These are phyloP conservation scores for Hoplodrina blanda DNA, from an alignment of 2,888 invertebrate genomes.

Conservation along the genomic window DNA sequence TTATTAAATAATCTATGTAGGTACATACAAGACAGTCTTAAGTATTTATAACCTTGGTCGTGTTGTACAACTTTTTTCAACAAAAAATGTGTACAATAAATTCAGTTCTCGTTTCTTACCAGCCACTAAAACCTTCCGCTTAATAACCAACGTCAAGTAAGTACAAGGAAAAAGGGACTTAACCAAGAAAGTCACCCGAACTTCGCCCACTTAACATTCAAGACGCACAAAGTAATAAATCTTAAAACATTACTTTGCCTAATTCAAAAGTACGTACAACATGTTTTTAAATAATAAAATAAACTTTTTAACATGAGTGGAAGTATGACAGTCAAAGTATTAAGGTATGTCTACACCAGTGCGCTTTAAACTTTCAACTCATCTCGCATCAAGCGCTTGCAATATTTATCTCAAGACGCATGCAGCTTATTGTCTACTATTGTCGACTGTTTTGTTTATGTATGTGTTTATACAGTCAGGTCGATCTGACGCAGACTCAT, in stretches of 20 bases:
- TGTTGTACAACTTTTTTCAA: background rate
- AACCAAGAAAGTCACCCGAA: conserved; percentile 12
- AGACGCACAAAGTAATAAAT: conserved; percentile 51
- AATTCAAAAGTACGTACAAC: conserved; percentile 35
- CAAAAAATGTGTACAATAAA: conserved; percentile 16
- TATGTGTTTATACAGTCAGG: no score
- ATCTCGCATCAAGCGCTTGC: no score
- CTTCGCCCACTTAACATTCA: conserved; percentile 43
- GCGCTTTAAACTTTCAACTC: no score
- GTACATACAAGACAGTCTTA: background rate
- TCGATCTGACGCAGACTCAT: no score
- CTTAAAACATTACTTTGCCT: conserved; percentile 45
- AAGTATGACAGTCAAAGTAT: conserved; percentile 28
- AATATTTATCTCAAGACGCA: no score
- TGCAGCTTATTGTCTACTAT: no score
- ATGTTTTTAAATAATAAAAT: conserved; percentile 49
- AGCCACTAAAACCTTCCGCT: conserved; percentile 8
- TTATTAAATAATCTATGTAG: no score
- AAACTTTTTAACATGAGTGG: conserved; percentile 28
- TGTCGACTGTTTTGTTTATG: no score
- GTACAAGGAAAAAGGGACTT: conserved; percentile 18
- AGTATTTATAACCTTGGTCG: background rate
- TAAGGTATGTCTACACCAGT: conserved; percentile 2
- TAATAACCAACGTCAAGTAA: conserved; percentile 10
- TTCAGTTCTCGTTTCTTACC: conserved; percentile 10